Conservation (phyloP, 2,113 vertebrate species). For the Heterotilapia buettikoferi region DNA sequence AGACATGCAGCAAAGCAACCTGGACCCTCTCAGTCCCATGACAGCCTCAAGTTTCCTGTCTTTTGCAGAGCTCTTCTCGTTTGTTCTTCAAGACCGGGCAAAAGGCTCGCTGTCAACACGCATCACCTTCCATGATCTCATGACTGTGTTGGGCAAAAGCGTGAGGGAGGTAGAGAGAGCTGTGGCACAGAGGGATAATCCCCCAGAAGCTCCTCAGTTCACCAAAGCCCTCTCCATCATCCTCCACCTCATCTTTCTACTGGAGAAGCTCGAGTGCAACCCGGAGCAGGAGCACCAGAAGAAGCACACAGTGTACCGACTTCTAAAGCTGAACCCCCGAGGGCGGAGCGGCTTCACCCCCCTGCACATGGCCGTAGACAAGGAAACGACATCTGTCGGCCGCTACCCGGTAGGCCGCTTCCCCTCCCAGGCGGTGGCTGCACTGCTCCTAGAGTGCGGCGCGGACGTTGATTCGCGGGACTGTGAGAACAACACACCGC, state of each 20-base stretch:
- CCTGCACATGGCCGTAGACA: conserved; percentile 91
- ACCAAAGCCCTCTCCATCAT: conserved; percentile 90
- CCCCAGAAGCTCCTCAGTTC: conserved; percentile 83
- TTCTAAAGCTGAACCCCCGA: conserved; percentile 86
- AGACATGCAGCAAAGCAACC: conserved; percentile 92
- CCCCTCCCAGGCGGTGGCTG: conserved; percentile 83
- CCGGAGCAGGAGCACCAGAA: conserved; percentile 87
- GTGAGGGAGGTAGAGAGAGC: conserved; percentile 92
- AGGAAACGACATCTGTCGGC: conserved; percentile 87
- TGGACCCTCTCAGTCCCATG: conserved; percentile 95
- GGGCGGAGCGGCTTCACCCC: conserved; percentile 85
- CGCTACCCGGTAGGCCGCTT: conserved; percentile 93
- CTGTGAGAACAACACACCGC: conserved; percentile 90
- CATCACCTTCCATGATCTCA: conserved; percentile 87
- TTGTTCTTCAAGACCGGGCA: conserved; percentile 89
- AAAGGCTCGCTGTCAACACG: conserved; percentile 83
- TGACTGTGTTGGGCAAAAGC: conserved; percentile 88
- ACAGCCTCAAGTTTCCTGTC: conserved; percentile 94
- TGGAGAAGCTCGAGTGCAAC: conserved; percentile 87
- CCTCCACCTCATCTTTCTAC: conserved; percentile 85
- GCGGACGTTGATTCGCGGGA: conserved; percentile 88
- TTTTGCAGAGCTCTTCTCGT: conserved; percentile 93
- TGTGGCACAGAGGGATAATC: conserved; percentile 80
- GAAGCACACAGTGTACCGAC: conserved; percentile 86
- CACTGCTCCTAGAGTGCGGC: conserved; percentile 85